Conservation (phyloP, 1,140 invertebrate species). For the Stenopsyche tienmushanensis region DNA sequence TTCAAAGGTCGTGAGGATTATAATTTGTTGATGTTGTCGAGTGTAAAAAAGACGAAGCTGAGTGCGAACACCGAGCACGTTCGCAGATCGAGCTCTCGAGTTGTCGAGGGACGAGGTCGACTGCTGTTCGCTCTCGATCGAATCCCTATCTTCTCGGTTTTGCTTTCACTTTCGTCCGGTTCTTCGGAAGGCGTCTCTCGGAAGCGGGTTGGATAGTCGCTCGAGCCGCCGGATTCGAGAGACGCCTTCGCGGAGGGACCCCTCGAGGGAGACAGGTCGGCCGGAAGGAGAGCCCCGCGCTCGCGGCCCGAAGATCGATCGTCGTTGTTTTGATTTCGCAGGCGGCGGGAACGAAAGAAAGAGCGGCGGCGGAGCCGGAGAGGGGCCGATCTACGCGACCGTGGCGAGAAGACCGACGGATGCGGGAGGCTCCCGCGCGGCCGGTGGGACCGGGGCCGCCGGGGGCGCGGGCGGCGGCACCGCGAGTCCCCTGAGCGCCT, state of each 20-base stretch:
- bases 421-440: slow-evolving; percentile 8
- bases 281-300: background rate
- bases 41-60: too few relatives aligned
- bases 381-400: slow-evolving; percentile 77
- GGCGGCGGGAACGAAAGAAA: background rate
- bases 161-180: background rate
- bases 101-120: background rate
- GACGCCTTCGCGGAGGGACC: background rate
- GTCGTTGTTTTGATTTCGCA: background rate
- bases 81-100: too few relatives aligned
- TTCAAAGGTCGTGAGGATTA: too few relatives aligned
- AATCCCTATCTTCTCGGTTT: background rate
- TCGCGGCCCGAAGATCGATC: background rate
- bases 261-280: too few relatives aligned
- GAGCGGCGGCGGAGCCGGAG: slow-evolving; percentile 11
- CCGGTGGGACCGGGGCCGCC: slow-evolving; percentile 54
- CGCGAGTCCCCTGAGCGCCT: slow-evolving; percentile 71
- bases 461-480: slow-evolving; percentile 53
- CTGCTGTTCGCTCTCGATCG: background rate
- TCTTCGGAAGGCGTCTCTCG: too few relatives aligned
- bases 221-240: too few relatives aligned
- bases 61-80: too few relatives aligned
- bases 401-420: slow-evolving; percentile 55
- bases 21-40: too few relatives aligned
- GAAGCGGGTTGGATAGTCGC: too few relatives aligned